A percentile compares a stretch with the other conserved stretches of the same genome.
Conservation (phyloP, 2,113 vertebrate genomes). For the Microcebus tavaratra region DNA sequence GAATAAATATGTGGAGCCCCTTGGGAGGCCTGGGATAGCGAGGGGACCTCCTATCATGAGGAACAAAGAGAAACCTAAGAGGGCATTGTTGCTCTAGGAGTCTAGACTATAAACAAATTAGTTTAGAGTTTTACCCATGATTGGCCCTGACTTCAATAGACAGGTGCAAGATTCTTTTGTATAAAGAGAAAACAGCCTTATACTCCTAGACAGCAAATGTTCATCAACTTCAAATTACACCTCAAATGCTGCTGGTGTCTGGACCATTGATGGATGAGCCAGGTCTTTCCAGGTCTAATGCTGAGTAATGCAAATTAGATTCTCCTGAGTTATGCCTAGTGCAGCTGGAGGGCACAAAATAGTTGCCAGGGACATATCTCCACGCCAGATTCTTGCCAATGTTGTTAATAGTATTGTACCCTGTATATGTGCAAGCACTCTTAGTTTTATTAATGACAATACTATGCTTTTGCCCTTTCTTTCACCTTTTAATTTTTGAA, state of each 20-base stretch:
- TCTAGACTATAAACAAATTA: slow-evolving; percentile 54
- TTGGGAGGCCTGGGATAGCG: not conserved
- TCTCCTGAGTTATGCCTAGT: slow-evolving; percentile 73
- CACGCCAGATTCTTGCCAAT: slow-evolving; percentile 65
- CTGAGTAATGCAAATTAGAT: slow-evolving; percentile 73
- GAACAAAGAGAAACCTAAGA: not conserved
- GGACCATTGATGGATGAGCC: slow-evolving; percentile 78
- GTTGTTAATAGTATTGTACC: slow-evolving; percentile 67
- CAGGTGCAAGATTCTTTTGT: slow-evolving; percentile 44
- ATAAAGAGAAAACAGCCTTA: slow-evolving; percentile 53
- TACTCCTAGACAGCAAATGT: slow-evolving; percentile 68
- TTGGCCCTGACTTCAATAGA: slow-evolving; percentile 64
- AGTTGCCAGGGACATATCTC: slow-evolving; percentile 72
- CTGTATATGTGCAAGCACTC: slow-evolving; percentile 29
- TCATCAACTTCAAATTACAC: slow-evolving; percentile 67
- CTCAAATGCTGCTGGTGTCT: slow-evolving; percentile 75
- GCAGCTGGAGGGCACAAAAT: slow-evolving; percentile 64
- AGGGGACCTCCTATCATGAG: not conserved
- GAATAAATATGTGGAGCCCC: not conserved
- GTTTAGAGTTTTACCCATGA: slow-evolving; percentile 29
- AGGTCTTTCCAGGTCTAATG: slow-evolving; percentile 77
- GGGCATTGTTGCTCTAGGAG: not conserved
- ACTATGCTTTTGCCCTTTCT: slow-evolving; percentile 65
- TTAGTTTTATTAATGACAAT: slow-evolving; percentile 62
- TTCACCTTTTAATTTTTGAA: slow-evolving; percentile 66